Conservation (phyloP, 2,797 vertebrate genomes). For the Neostethus bicornis region DNA sequence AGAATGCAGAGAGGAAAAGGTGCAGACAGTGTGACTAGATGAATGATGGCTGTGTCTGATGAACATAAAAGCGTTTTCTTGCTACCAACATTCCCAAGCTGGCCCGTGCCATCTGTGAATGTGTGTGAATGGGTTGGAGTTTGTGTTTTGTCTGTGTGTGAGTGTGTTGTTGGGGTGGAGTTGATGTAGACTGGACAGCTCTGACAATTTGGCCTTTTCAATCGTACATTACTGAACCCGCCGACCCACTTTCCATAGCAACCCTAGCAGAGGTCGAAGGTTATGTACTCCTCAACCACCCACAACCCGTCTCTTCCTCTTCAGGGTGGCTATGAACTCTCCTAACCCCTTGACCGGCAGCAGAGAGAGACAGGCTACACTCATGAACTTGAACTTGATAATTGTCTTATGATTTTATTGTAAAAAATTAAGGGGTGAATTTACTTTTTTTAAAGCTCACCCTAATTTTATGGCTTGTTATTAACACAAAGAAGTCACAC, state of each 20-base stretch:
- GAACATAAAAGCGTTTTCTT: constrained; percentile 60
- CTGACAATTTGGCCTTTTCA: constrained; percentile 95
- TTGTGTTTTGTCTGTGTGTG: constrained; percentile 28
- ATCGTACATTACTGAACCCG: constrained; percentile 87
- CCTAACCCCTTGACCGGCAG: constrained; percentile 36
- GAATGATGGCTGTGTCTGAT: constrained; percentile 60
- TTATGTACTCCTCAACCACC: constrained; percentile 53
- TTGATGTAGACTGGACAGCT: constrained; percentile 89
- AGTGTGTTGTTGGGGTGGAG: constrained; percentile 47
- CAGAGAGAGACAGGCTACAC: constrained; percentile 53
- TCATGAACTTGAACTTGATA: constrained; percentile 81
- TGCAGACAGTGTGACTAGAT: constrained; percentile 43
- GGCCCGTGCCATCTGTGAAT: constrained; percentile 82
- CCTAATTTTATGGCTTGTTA: background rate
- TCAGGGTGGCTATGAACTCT: constrained; percentile 58
- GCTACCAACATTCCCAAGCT: constrained; percentile 89
- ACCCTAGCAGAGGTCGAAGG: constrained; percentile 84
- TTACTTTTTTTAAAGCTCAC: background rate
- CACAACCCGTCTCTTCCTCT: constrained; percentile 27
- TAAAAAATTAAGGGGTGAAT: background rate
- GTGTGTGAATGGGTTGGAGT: constrained; percentile 53
- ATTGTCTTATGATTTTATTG: background rate
- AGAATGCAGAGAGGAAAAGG: constrained; percentile 37
- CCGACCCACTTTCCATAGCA: constrained; percentile 91
- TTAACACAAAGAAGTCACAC: constrained; percentile 45